Conservation (phyloP, 2,888 invertebrate genomes). For the Phyllotreta striolata region DNA sequence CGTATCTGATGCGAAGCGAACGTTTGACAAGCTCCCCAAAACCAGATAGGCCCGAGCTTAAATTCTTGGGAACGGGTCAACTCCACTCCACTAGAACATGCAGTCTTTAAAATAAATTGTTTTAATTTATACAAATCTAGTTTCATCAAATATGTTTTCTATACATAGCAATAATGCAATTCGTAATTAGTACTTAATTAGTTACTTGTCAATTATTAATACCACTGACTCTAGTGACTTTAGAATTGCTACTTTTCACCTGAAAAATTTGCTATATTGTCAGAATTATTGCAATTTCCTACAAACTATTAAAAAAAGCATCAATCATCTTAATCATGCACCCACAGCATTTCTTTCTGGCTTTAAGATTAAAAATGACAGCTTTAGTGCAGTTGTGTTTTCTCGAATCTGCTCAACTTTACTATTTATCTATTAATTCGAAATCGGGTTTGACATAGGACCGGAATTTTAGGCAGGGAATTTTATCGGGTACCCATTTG, state of each 20-base stretch:
- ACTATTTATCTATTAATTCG: conserved; percentile 17
- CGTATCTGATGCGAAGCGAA: conserved; percentile 41
- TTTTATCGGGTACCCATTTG: conserved; percentile 15
- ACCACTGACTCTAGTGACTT: no score
- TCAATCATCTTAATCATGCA: no score
- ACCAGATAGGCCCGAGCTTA: conserved; percentile 11
- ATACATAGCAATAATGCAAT: background rate
- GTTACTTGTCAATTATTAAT: no score
- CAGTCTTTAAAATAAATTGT: background rate
- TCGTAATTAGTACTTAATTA: no score
- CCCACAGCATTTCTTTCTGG: no score
- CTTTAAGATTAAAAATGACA: no score
- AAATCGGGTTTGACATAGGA: conserved; percentile 13
- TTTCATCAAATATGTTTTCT: background rate
- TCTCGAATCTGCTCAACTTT: conserved; percentile 1
- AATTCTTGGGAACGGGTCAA: background rate
- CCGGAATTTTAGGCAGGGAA: conserved; percentile 12
- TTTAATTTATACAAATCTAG: background rate
- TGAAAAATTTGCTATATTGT: no score
- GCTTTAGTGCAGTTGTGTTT: conserved; percentile 7
- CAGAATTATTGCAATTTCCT: no score
- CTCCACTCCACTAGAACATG: background rate
- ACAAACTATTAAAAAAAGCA: no score
- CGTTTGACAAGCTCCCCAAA: conserved; percentile 36
- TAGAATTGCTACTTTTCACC: no score